Evolutionary conservation across 2,888 invertebrate species (phyloP).

Genomic region (Cheilosia soror): DNA sequence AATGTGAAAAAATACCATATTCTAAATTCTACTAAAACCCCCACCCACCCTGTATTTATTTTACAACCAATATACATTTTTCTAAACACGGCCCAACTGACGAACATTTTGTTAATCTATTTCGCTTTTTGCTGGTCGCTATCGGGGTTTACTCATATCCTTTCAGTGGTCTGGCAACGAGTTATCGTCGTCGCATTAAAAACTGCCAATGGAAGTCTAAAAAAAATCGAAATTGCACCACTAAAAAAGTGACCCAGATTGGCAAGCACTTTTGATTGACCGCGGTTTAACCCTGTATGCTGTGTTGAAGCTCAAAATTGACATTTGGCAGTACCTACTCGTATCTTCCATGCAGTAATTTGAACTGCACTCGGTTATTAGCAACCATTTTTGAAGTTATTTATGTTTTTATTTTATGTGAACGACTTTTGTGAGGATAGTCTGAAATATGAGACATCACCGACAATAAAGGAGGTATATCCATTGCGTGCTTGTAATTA

Average conservation of each 20-base stretch:
- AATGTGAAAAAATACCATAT: no score
- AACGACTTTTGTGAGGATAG: no score
- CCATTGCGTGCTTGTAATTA: not conserved
- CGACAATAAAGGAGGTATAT: not conserved
- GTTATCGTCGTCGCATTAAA: not conserved
- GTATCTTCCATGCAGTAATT: not conserved
- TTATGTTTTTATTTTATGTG: no score
- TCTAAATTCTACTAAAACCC: not conserved
- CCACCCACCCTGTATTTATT: not conserved
- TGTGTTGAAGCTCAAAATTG: not conserved
- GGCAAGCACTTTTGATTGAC: conserved; percentile 30
- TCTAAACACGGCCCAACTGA: not conserved
- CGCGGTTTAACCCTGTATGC: not conserved
- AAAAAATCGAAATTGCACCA: not conserved
- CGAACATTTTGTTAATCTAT: conserved; percentile 49
- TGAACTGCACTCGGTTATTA: not conserved
- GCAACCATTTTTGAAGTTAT: not conserved
- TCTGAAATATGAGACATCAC: not conserved
- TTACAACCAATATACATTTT: not conserved
- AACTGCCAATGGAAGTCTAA: not conserved
- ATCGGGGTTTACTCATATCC: not conserved
- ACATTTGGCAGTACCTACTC: not conserved
- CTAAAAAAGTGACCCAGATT: conserved; percentile 34
- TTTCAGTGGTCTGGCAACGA: not conserved
- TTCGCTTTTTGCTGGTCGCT: not conserved